These are phyloP conservation scores for Hybos culiciformis DNA, from an alignment of 2,888 invertebrate species.

Conservation along the genomic window DNA sequence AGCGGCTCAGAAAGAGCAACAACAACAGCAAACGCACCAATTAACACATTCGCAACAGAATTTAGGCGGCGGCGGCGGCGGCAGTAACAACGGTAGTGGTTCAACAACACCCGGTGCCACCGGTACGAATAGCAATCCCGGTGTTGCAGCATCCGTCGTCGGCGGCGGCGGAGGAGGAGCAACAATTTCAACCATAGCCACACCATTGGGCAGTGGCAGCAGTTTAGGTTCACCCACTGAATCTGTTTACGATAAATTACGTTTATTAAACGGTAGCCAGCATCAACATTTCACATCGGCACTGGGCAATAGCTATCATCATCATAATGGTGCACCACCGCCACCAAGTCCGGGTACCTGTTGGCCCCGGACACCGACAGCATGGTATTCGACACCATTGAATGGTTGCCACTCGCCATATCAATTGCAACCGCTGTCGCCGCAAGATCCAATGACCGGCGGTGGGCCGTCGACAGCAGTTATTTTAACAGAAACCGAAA, in stretches of 20 bases:
- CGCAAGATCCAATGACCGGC: not conserved
- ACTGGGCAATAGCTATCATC: slow-evolving; percentile 15
- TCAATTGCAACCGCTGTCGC: not conserved
- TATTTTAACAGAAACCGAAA: slow-evolving; percentile 13
- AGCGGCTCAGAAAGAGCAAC: slow-evolving; percentile 75
- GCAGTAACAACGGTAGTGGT: slow-evolving; percentile 9
- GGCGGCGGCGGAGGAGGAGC: no score
- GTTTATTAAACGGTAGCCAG: slow-evolving; percentile 24
- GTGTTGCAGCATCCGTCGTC: no score
- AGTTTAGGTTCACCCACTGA: slow-evolving; percentile 21
- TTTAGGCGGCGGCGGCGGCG: slow-evolving; percentile 11
- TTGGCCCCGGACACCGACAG: slow-evolving; percentile 28
- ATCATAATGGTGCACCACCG: slow-evolving; percentile 11
- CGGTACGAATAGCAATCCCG: no score
- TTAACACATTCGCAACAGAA: slow-evolving; percentile 8
- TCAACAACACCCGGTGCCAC: slow-evolving; percentile 5
- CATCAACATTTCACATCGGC: slow-evolving; percentile 14
- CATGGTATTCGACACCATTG: slow-evolving; percentile 31
- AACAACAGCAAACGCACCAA: slow-evolving; percentile 18
- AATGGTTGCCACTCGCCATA: slow-evolving; percentile 14
- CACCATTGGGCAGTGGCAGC: slow-evolving; percentile 27
- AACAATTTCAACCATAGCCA: not conserved
- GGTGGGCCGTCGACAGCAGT: slow-evolving; percentile 1
- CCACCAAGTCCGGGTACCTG: slow-evolving; percentile 13
- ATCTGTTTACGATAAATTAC: slow-evolving; percentile 30